These are phyloP conservation scores for Rhincodon typus DNA, from an alignment of 2,797 vertebrate genomes.

Conservation along the genomic window DNA sequence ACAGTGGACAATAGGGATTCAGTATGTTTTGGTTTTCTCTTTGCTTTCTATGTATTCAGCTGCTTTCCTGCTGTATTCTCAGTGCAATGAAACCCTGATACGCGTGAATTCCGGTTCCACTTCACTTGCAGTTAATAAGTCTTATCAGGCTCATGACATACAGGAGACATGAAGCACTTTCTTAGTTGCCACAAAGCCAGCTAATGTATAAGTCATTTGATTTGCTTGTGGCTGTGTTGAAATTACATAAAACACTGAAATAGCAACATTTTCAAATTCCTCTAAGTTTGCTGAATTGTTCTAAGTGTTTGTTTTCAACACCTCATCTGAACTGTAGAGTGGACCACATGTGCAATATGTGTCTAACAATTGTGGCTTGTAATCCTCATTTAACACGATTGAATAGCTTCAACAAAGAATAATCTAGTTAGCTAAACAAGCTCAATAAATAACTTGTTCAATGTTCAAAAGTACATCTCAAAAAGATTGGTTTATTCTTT, in stretches of 20 bases:
- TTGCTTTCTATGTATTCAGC: constrained; percentile 85
- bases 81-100: constrained; percentile 56
- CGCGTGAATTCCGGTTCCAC: constrained; percentile 67
- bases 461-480: neutral
- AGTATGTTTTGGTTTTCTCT: constrained; percentile 84
- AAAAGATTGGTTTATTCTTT: neutral
- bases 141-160: constrained; percentile 59
- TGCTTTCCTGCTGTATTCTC: constrained; percentile 61
- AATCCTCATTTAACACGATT: neutral
- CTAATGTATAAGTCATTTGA: constrained; percentile 43
- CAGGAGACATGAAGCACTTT: constrained; percentile 64
- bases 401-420: neutral
- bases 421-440: neutral
- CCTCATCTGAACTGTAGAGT: neutral
- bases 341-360: neutral
- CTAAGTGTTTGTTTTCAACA: neutral
- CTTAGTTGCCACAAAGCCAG: constrained; percentile 55
- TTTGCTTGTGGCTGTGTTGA: neutral
- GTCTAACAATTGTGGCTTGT: neutral
- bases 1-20: constrained; percentile 81
- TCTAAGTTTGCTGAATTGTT: neutral
- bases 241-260: constrained; percentile 24
- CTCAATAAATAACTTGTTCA: neutral
- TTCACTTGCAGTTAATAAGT: constrained; percentile 65
- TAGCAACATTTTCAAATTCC: neutral